Evolutionary conservation across 2,888 invertebrate genomes (phyloP).

Genomic region (Orthosia cruda): DNA sequence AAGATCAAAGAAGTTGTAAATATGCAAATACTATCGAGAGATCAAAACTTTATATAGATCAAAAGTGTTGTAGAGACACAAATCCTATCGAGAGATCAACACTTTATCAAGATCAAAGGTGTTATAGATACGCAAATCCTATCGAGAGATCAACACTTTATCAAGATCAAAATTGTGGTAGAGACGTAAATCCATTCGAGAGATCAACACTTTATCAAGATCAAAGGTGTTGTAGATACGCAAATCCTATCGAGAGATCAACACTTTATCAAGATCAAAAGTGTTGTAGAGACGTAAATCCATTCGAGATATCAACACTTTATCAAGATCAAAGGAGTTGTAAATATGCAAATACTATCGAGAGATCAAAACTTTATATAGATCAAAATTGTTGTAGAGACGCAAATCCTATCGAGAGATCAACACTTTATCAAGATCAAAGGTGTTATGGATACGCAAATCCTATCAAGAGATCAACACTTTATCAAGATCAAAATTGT

Average conservation of each 20-base stretch:
- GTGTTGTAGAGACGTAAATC: not conserved
- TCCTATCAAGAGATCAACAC: slow-evolving; percentile 3
- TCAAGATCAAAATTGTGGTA: slow-evolving; percentile 14
- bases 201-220: slow-evolving; percentile 5
- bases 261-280: slow-evolving; percentile 16
- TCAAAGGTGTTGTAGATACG: slow-evolving; percentile 8
- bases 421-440: slow-evolving; percentile 14
- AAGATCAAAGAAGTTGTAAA: slow-evolving; percentile 6
- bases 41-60: slow-evolving; percentile 7
- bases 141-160: not conserved
- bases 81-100: slow-evolving; percentile 14
- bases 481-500: slow-evolving; percentile 15
- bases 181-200: not conserved
- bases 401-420: slow-evolving; percentile 10
- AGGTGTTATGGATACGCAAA: slow-evolving; percentile 1
- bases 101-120: slow-evolving; percentile 14
- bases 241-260: slow-evolving; percentile 12
- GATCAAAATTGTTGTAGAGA: slow-evolving; percentile 7
- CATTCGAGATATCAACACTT: not conserved
- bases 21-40: slow-evolving; percentile 7
- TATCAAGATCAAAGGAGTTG: slow-evolving; percentile 14
- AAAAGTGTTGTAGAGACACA: not conserved
- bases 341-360: slow-evolving; percentile 2
- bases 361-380: slow-evolving; percentile 1
- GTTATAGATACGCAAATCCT: slow-evolving; percentile 2